Evolutionary conservation across 2,113 vertebrate species (phyloP).

Genomic region (Brachionichthys hirsutus): DNA sequence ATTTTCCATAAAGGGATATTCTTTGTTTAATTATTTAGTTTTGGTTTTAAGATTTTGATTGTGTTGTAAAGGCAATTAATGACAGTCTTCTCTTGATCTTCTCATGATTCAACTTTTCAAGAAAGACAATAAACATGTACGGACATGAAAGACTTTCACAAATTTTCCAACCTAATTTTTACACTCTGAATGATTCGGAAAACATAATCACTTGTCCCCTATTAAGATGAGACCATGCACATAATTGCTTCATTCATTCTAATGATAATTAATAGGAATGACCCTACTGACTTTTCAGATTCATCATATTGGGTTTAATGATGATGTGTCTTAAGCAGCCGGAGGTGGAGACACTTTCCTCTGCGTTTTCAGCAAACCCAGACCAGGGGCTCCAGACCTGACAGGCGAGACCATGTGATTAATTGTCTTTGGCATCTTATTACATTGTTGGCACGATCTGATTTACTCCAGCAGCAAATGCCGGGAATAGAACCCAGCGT

Average conservation of each 20-base stretch:
- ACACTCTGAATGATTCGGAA: conserved; percentile 37
- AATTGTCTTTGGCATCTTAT: conserved; percentile 68
- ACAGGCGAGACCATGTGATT: conserved; percentile 64
- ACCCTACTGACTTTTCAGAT: conserved; percentile 60
- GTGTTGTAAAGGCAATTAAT: not conserved
- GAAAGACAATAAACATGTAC: not conserved
- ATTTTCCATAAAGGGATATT: not conserved
- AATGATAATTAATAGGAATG: conserved; percentile 67
- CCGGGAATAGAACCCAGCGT: conserved; percentile 54
- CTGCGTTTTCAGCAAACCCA: conserved; percentile 43
- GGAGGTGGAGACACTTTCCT: conserved; percentile 49
- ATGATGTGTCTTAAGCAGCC: conserved; percentile 63
- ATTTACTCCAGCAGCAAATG: conserved; percentile 65
- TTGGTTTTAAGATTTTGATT: not conserved
- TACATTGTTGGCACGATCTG: conserved; percentile 63
- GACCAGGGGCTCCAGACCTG: conserved; percentile 60
- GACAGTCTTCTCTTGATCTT: not conserved
- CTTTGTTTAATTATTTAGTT: not conserved
- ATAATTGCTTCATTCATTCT: conserved; percentile 48
- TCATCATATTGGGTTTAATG: conserved; percentile 64
- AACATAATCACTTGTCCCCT: conserved; percentile 42
- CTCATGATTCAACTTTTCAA: not conserved
- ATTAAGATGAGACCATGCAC: conserved; percentile 39
- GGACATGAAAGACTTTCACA: conserved; percentile 10
- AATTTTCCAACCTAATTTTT: conserved; percentile 1